Conservation (phyloP, 1,140 invertebrate genomes). For the Drosophila serrata region DNA sequence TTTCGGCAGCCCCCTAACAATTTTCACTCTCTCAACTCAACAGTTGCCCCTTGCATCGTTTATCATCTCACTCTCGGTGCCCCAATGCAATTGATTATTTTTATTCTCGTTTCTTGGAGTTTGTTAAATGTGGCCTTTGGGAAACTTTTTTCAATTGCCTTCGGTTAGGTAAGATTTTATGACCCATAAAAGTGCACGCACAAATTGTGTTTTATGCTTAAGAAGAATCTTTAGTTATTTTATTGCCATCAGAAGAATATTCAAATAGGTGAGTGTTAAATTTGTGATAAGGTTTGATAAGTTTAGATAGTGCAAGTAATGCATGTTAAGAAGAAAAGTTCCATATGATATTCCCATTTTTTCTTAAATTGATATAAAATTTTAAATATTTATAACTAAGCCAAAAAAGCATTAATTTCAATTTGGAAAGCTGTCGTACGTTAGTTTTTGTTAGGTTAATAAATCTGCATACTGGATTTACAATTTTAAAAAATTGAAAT, state of each 20-base stretch:
- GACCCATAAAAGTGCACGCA: constrained; percentile 37
- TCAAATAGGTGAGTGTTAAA: not conserved
- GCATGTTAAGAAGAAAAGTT: not conserved
- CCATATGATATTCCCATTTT: too few species aligned
- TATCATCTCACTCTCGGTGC: constrained; percentile 30
- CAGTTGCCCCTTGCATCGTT: constrained; percentile 31
- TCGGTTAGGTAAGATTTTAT: constrained; percentile 42
- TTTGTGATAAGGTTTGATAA: not conserved
- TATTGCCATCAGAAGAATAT: not conserved
- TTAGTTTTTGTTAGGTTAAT: too few species aligned
- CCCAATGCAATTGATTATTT: constrained; percentile 39
- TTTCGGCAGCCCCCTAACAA: constrained; percentile 27
- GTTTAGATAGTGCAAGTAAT: not conserved
- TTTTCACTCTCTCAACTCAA: constrained; percentile 40
- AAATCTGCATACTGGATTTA: too few species aligned
- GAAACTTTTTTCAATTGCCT: constrained; percentile 58
- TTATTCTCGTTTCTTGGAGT: constrained; percentile 21
- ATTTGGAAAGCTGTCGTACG: too few species aligned
- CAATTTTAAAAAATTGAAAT: too few species aligned
- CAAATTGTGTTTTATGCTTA: not conserved
- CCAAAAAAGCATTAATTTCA: too few species aligned
- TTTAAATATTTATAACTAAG: too few species aligned
- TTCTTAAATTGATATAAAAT: too few species aligned
- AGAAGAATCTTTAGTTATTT: not conserved
- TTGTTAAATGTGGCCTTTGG: constrained; percentile 41